Conservation (phyloP, 2,113 vertebrate genomes). For the Peromyscus polionotus region DNA sequence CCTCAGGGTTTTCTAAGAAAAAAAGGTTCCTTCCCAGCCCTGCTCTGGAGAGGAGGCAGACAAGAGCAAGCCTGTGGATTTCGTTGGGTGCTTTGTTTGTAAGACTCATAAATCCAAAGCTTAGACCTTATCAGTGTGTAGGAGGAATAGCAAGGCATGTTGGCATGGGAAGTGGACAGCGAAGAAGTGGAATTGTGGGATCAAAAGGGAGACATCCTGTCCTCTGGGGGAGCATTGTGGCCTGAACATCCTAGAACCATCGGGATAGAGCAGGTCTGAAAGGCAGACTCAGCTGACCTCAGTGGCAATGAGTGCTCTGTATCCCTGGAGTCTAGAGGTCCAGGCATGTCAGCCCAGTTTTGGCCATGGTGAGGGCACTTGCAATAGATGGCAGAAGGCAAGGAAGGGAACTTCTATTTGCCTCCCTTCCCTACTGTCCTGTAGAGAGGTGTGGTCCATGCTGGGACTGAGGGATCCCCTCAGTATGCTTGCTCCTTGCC, state of each 20-base stretch:
- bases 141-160: neutral
- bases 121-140: neutral
- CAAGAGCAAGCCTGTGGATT: slow-evolving; percentile 37
- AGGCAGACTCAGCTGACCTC: neutral
- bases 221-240: neutral
- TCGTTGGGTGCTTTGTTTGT: slow-evolving; percentile 63
- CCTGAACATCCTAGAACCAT: neutral
- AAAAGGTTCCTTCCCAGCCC: neutral
- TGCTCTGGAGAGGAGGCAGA: neutral
- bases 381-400: neutral
- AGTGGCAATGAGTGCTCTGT: neutral
- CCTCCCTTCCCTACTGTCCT: neutral
- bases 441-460: neutral
- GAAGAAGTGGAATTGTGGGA: neutral
- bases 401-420: neutral
- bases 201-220: neutral
- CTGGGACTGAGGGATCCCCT: neutral
- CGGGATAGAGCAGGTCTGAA: neutral
- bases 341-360: neutral
- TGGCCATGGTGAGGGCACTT: neutral
- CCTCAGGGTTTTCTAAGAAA: slow-evolving; percentile 25
- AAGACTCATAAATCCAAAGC: slow-evolving; percentile 21
- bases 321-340: neutral
- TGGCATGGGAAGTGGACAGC: neutral
- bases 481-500: neutral